A percentile compares a stretch with the other conserved stretches of the same genome.
Evolutionary conservation across 2,797 vertebrate genomes (phyloP).

Genomic region (Hemitrygon akajei): DNA sequence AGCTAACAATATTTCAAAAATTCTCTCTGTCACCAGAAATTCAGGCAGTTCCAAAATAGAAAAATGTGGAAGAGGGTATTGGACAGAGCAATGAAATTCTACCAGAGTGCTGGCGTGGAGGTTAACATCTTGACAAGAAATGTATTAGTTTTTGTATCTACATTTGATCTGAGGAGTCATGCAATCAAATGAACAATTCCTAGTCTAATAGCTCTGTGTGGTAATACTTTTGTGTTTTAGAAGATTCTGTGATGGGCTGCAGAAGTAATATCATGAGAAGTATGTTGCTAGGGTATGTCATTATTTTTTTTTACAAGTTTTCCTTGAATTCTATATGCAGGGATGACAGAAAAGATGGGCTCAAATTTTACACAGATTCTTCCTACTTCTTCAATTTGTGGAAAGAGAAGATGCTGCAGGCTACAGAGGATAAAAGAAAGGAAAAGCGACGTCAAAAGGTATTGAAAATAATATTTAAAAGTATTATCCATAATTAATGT

Average conservation of each 20-base stretch:
- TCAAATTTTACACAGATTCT: constrained; percentile 85
- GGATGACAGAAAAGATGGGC: constrained; percentile 79
- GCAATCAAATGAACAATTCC: background rate
- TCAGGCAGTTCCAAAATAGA: background rate
- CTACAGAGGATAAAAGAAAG: constrained; percentile 83
- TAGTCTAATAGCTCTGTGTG: background rate
- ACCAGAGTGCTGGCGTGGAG: background rate
- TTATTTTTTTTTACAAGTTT: background rate
- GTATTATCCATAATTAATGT: background rate
- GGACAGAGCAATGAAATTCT: background rate
- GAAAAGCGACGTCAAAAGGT: constrained; percentile 86
- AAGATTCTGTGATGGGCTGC: background rate
- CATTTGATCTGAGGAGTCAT: background rate
- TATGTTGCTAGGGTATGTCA: background rate
- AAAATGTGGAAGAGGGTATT: background rate
- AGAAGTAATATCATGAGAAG: background rate
- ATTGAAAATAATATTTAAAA: background rate
- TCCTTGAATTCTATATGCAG: constrained; percentile 48
- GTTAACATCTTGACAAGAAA: background rate
- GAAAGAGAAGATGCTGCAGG: constrained; percentile 92
- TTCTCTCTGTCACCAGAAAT: background rate
- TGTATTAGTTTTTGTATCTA: background rate
- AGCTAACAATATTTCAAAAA: constrained; percentile 4
- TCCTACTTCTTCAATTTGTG: constrained; percentile 89
- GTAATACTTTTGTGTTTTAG: background rate